These are phyloP conservation scores for Heliconius hermathena DNA, from an alignment of 1,140 invertebrate species.

Conservation along the genomic window DNA sequence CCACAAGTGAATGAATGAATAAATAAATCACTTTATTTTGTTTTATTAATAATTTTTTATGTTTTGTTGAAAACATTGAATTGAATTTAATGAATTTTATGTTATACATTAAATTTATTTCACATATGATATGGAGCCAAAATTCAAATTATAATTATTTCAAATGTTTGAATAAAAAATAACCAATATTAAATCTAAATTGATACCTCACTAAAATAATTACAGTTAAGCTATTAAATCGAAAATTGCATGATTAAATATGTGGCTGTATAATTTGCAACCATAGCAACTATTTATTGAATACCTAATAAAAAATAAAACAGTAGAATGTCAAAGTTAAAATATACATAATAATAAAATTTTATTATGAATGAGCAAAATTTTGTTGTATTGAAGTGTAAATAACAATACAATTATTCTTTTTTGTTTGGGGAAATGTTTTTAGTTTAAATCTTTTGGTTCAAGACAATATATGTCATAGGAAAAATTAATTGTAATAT, in stretches of 20 bases:
- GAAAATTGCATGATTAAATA: slow-evolving; percentile 6
- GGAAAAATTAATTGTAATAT: not conserved
- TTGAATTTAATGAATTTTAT: too few relatives aligned
- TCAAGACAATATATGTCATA: not conserved
- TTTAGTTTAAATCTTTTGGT: not conserved
- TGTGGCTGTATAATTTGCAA: slow-evolving; percentile 20
- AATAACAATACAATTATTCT: not conserved
- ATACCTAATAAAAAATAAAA: not conserved
- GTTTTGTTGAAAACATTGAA: too few relatives aligned
- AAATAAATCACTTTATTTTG: too few relatives aligned
- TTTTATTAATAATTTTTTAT: too few relatives aligned
- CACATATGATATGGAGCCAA: too few relatives aligned
- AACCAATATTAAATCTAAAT: not conserved
- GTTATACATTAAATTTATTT: too few relatives aligned
- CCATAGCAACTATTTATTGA: slow-evolving; percentile 5
- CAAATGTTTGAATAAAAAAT: too few relatives aligned
- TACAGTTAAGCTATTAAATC: not conserved
- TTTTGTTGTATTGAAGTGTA: not conserved
- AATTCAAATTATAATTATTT: too few relatives aligned
- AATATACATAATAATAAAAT: not conserved
- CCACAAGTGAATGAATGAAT: too few relatives aligned
- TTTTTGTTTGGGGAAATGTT: not conserved
- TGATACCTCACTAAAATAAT: not conserved
- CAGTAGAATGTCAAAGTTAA: slow-evolving; percentile 9
- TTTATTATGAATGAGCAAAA: not conserved